A percentile compares a stretch with the other conserved stretches of the same genome.
phyloP scores from a whole-genome alignment of 2,888 invertebrate genomes.

The Brenthis ino region DNA sequence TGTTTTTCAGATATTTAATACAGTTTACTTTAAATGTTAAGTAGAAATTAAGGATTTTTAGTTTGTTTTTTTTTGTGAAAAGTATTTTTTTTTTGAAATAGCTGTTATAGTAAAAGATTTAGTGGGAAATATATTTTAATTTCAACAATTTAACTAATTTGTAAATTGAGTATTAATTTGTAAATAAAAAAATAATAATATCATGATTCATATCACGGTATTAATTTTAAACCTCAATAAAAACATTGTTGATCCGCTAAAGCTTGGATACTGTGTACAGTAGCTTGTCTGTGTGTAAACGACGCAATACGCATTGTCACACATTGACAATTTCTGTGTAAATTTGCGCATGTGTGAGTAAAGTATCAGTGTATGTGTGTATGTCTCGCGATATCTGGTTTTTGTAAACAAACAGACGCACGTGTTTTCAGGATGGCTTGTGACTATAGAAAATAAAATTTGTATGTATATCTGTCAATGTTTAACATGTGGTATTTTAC shows the following conservation, averaged over 20 bases:
- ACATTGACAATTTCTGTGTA: slow-evolving; percentile 28
- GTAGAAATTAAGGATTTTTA: no score
- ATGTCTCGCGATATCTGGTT: slow-evolving; percentile 12
- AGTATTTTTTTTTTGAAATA: no score
- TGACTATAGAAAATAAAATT: not conserved
- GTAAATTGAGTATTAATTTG: no score
- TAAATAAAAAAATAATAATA: no score
- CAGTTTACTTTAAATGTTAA: no score
- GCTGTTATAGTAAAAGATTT: no score
- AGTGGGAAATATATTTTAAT: no score
- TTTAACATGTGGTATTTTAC: no score
- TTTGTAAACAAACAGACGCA: slow-evolving; percentile 21
- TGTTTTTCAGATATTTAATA: no score
- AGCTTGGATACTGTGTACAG: slow-evolving; percentile 10
- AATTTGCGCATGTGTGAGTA: slow-evolving; percentile 2
- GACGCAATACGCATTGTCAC: slow-evolving; percentile 45
- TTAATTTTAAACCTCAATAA: slow-evolving; percentile 2
- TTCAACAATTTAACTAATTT: no score
- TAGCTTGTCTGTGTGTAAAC: slow-evolving; percentile 36
- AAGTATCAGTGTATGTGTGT: not conserved
- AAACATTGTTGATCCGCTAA: slow-evolving; percentile 21
- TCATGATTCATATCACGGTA: not conserved
- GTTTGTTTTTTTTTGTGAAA: no score
- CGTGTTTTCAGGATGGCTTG: slow-evolving; percentile 14
- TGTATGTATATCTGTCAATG: no score